These are phyloP conservation scores for Micropterix aruncella DNA, from an alignment of 2,888 invertebrate species.

Conservation along the genomic window DNA sequence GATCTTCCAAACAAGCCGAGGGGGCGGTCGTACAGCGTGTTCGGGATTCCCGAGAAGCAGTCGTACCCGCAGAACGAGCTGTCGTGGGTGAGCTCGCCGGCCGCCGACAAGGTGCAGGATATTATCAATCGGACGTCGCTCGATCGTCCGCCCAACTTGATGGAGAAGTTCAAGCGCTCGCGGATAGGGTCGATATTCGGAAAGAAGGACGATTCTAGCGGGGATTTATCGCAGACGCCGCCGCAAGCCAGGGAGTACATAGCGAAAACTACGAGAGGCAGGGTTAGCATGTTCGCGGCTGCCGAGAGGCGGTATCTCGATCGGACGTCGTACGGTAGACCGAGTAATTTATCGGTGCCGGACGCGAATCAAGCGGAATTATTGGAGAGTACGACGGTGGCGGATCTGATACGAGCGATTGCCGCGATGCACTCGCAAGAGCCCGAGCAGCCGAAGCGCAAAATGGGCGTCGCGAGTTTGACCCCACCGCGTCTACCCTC, in stretches of 20 bases:
- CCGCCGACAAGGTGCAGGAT: slow-evolving; percentile 42
- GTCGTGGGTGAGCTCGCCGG: slow-evolving; percentile 57
- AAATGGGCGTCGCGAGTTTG: slow-evolving; percentile 36
- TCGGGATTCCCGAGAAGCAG: slow-evolving; percentile 32
- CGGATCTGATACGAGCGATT: slow-evolving; percentile 65
- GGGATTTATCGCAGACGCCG: not conserved
- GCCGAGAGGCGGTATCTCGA: slow-evolving; percentile 14
- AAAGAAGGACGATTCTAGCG: not conserved
- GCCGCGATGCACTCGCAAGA: slow-evolving; percentile 48
- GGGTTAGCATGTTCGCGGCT: slow-evolving; percentile 25
- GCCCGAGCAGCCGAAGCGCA: slow-evolving; percentile 26
- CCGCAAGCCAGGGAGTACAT: slow-evolving; percentile 8
- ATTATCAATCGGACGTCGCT: slow-evolving; percentile 15
- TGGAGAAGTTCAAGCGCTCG: not conserved
- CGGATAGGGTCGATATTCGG: not conserved
- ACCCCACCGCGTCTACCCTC: slow-evolving; percentile 33
- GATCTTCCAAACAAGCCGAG: slow-evolving; percentile 26
- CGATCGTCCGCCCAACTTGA: not conserved
- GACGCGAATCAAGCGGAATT: slow-evolving; percentile 35
- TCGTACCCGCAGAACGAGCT: slow-evolving; percentile 34
- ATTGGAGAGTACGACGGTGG: slow-evolving; percentile 69
- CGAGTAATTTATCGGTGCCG: slow-evolving; percentile 18
- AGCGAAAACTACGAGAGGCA: slow-evolving; percentile 24
- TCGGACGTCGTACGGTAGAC: slow-evolving; percentile 15
- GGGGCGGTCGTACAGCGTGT: slow-evolving; percentile 48